A percentile compares a stretch with the other conserved stretches of the same genome.
Conservation (phyloP, 53 echinoderm and acorn worm species). For the Zoroaster sp. region DNA sequence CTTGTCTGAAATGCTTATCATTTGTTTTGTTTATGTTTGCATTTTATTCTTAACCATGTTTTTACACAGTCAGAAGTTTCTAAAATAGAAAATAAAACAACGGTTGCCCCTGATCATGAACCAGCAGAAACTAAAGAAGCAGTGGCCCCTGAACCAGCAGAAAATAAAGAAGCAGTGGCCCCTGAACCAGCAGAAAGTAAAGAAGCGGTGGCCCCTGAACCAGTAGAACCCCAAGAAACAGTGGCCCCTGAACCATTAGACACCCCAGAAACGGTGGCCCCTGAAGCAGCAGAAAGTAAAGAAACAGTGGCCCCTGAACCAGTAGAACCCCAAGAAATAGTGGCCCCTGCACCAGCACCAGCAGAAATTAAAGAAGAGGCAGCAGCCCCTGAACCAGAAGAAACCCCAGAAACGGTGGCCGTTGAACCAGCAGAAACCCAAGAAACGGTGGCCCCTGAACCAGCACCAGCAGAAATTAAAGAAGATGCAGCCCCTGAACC, state of each 20-base stretch:
- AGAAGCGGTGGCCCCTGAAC: conserved; percentile 25
- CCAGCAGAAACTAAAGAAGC: conserved; percentile 8
- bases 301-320: conserved; percentile 6
- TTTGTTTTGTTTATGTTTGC: neutral
- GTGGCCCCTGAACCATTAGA: neutral
- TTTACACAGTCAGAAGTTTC: conserved; percentile 27
- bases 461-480: conserved; percentile 13
- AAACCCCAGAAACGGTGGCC: neutral
- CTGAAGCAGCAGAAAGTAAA: conserved; percentile 54
- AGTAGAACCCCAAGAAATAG: conserved; percentile 5
- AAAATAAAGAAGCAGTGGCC: conserved; percentile 22
- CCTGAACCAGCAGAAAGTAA: conserved; percentile 39
- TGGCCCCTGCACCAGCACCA: neutral
- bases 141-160: conserved; percentile 44
- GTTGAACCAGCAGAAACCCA: neutral
- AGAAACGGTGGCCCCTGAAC: conserved; percentile 26
- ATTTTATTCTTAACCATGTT: neutral
- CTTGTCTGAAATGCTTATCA: neutral
- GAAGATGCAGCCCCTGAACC: conserved; percentile 37
- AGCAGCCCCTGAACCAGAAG: conserved; percentile 31
- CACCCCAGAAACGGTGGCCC: conserved; percentile 5
- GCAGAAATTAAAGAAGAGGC: conserved; percentile 15
- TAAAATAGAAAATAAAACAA: neutral
- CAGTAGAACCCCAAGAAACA: conserved; percentile 1
- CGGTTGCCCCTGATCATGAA: conserved; percentile 40